These are phyloP conservation scores for Rhagoletis zephyria DNA, from an alignment of 1,140 invertebrate species.

Conservation along the genomic window DNA sequence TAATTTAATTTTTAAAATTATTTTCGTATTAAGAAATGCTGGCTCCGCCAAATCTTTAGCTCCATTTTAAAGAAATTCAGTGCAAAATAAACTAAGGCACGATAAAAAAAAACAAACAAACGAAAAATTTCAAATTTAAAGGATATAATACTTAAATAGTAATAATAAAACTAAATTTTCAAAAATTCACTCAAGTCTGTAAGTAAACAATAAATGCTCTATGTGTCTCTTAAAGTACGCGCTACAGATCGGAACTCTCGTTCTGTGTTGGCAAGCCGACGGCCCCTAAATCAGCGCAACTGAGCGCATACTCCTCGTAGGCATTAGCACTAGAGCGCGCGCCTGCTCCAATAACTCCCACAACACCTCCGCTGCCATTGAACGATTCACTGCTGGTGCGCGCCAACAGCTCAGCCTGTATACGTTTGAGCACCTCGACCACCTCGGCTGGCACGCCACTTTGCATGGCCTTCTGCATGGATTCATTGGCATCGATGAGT, in stretches of 20 bases:
- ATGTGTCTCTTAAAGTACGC: not conserved
- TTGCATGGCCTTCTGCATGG: slow-evolving; percentile 72
- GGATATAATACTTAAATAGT: too few species aligned
- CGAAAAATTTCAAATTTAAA: not conserved
- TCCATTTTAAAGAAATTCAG: slow-evolving; percentile 46
- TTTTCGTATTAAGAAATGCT: slow-evolving; percentile 20
- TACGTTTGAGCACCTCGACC: slow-evolving; percentile 69
- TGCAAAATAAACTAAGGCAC: not conserved
- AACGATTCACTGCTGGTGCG: slow-evolving; percentile 64
- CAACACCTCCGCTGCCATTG: not conserved
- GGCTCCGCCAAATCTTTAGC: slow-evolving; percentile 38
- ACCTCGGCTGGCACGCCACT: slow-evolving; percentile 68
- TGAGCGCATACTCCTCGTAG: slow-evolving; percentile 59
- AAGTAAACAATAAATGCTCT: not conserved
- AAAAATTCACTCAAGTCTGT: slow-evolving; percentile 5
- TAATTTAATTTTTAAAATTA: slow-evolving; percentile 10
- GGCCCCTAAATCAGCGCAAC: slow-evolving; percentile 9
- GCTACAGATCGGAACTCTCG: slow-evolving; percentile 71
- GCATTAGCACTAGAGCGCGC: slow-evolving; percentile 54
- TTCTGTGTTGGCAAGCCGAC: slow-evolving; percentile 63
- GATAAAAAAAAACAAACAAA: not conserved
- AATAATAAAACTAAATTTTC: slow-evolving; percentile 21
- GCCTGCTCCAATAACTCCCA: not conserved
- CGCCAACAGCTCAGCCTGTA: slow-evolving; percentile 67
- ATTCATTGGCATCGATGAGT: slow-evolving; percentile 75